Base-by-base conservation (phyloP, 2,797 vertebrate species). In the Nothura maculosa region DNA sequence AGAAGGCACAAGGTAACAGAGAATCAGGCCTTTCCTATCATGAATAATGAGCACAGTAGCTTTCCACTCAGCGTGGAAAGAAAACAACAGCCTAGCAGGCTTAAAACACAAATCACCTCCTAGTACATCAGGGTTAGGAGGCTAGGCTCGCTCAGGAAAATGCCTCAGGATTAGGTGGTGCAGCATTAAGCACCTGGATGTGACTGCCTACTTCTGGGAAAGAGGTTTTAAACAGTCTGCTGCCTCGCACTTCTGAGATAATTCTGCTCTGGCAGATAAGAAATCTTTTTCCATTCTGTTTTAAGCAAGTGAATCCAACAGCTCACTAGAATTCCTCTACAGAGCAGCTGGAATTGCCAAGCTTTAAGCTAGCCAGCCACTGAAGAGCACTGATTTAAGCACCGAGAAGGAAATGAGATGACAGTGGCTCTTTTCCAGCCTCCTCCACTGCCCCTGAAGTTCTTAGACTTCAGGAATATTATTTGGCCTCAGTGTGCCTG, bases 1-100 rank as follows among this genome's bases (percentile, higher is more conserved):
- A 57, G 62, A 91, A 87, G 52, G 38, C 85, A 42, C 50, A 72
- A 84, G 63, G 43, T 90, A 88, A 60, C 47, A 85, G 69, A 85
- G 69, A 75, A 83, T 62, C 17, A 43, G 28, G 75, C 5, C 3
- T 72, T 80, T 38, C 10, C 14, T 42, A 10, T 78, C 58, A 47
- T 52, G 20, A 83, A 48, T 80, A 92, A 66, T 42, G 18, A 72
- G 36, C 15, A 28, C 40, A 32, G 30, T 32, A 64, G 64, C n/a
- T 93, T 90, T 87, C 73, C 61, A 78, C 27, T 75, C 28, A 85
- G n/a, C 45, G 14, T 24, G 20, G 73, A 61, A 85, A 50, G 74
- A 62, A 81, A 91, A 77, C 18, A 19, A 3, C 85, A 76, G 38
- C 24, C 42, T 32, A 63, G 24, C 12, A 74, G 21, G 43, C 40